Evolutionary conservation across 2,888 invertebrate genomes (phyloP), one percentile per base, ranked within the genome.

Genomic region (Polia nebulosa): DNA sequence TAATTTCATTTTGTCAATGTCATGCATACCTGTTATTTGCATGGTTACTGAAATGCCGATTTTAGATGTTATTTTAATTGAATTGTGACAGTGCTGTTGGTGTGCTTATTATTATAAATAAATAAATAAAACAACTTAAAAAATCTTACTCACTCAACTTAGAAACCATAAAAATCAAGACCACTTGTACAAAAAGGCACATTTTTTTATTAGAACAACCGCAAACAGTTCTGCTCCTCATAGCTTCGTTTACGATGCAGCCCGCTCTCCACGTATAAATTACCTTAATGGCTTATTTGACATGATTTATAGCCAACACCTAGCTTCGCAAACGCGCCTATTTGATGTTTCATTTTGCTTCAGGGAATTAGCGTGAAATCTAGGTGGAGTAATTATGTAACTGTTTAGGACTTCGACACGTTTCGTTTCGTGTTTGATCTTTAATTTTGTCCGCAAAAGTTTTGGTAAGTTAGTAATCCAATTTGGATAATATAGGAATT

Each of bases 211-310:
- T 82, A 81, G 63, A 47, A 58, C 64, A 74, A 75, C 76, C 76
- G 17, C 59, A 62, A 79, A 67, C 72, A 58, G 67, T 78, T 80
- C 67, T 66, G 64, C 63, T 58, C 55, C 60, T 65, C 57, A 56
- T 82, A 80, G 80, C 73, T 81, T 84, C 75, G 83, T 86, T 89
- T 87, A 85, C 84, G 85, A 85, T 83, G 85, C 87, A 85, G 85
- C 85, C 78, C 83, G 69, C 80, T 75, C 80, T 78, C 81, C 66
- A 72, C 78, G 67, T 87, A 87, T 89, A 89, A 89, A 90, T 90
- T 89, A 90, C 85, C 73, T 85, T 89, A 89, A 90, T 89, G 87
- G 90, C 84, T 87, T 89, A 89, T 90, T 88, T 85, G 85, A 86
- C 87, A 84, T 89, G 89, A 90, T 90, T 90, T 90, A 89, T 86